Base-by-base conservation (phyloP, 2,113 vertebrate genomes). In the Cochlearius cochlearius region DNA sequence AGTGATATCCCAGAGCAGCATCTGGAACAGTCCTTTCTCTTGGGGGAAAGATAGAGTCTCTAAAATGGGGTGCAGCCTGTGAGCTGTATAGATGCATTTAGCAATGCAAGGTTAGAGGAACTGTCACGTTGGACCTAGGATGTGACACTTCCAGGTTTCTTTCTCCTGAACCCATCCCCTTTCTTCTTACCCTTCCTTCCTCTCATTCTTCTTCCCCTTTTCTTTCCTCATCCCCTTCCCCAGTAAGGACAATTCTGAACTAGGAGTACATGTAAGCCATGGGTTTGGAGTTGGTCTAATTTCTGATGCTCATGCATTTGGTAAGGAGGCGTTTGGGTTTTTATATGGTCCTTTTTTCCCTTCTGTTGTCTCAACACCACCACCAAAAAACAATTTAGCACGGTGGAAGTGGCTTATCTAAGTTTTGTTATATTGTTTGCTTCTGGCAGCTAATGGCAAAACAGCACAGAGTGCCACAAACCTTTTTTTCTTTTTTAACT, bases 111-210 rank as follows among this genome's bases (percentile, higher is more conserved):
- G 63, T 50, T 55, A 53, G n/a, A 45, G 25, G 36, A 71, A n/a
- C 29, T 26, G 38, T 58, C 12, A 3, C 1, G 1, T 14, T 21
- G 38, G 14, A 59, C 34, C 29, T 41, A n/a, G 2, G 1, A 21
- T 12, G 25, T 3, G 5, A n/a, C 34, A 27, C 39, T 53, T 20
- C 26, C 60, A 75, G n/a, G 15, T 55, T 56, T 56, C 41, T 62
- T 75, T 39, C 34, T 68, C 17, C 39, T 34, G 34, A 27, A 1
- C 12, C 22, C 25, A 47, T 76, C 47, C 20, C 15, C 16, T 34
- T 80, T 49, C n/a, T 56, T 17, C 29, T 80, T 49, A 41, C 41
- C 8, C n/a, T 47, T 39, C 23, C 34, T 36, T 36, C 26, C 15
- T 49, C 16, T 52, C 43, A 45, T 52, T 53, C 22, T 26, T 36